Base-by-base conservation (phyloP, 2,113 vertebrate genomes). In the Poeciliopsis prolifica region DNA sequence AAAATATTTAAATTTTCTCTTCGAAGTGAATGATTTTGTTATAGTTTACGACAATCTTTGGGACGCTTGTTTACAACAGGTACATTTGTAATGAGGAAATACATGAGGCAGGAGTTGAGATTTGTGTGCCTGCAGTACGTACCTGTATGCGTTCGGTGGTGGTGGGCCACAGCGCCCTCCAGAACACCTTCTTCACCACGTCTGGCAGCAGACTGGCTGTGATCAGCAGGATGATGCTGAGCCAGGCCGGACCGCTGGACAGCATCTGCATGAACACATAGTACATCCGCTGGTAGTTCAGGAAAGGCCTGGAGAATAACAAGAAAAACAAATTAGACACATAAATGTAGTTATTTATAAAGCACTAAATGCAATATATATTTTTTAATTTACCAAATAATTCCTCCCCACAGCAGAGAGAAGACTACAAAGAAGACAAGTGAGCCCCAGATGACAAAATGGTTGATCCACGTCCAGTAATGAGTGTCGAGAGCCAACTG, bases 391-490 rank as follows among this genome's bases (percentile, higher is more conserved):
- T 94, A 99, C 98, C 98, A 99, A 93, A 96, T 95, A 82, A 99
- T 94, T 77, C 98, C 98, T 80, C 98, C 97, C 97, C 97, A 99
- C 80, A 99, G 95, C 63, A 99, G 93, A 78, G 98, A 99, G 93
- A 99, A 99, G 85, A 97, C 81, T 48, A 98, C 88, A 42, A 98
- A 99, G 95, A 99, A 99, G 1, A 97, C 91, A 80, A 99, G 92
- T 0, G 98, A 99, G 37, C 98, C 98, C 98, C 98, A 99, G 88
- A 99, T 98, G 75, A 99, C 95, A 67, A 99, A 98, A 77, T 99
- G 98, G 93, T 98, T 99, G 90, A 98, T 96, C 98, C 98, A 99
- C 0, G 98, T 99, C 98, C 98, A 99, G 93, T 99, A 97, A 77
- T 97, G 97, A 4, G 98, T 99, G 86, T 99, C 98, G 44, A 99